phyloP scores from a whole-genome alignment of 30 jellyfish, hydroid and myxozoan species.

The Chrysaora quinquecirrha region DNA sequence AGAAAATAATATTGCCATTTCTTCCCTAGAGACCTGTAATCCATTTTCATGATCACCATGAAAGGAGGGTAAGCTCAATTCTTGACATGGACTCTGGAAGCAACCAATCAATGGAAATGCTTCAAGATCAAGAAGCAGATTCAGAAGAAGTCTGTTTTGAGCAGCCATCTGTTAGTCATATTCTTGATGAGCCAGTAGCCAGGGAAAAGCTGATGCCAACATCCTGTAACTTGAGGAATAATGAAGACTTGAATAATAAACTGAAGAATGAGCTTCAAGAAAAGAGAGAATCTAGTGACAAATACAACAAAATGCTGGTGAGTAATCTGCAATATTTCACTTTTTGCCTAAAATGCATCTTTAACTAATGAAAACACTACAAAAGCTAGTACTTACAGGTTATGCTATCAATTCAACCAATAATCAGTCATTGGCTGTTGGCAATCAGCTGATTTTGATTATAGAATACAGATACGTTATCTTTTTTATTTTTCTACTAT shows the following conservation, averaged over 20 bases:
- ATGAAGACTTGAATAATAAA: constrained; percentile 22
- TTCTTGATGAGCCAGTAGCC: not conserved
- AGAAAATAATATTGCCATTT: too few relatives aligned
- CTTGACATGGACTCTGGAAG: constrained; percentile 47
- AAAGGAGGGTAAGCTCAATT: constrained; percentile 26
- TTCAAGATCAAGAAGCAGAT: not conserved
- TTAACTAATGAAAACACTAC: too few relatives aligned
- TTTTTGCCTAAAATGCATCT: too few relatives aligned
- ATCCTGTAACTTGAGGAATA: constrained; percentile 16
- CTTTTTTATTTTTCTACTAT: too few relatives aligned
- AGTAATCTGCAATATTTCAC: too few relatives aligned
- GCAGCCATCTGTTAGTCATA: constrained; percentile 38
- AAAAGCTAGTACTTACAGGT: too few relatives aligned
- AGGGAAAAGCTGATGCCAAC: constrained; percentile 10
- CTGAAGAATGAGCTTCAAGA: constrained; percentile 26
- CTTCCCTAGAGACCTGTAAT: constrained; percentile 65
- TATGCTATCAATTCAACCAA: too few relatives aligned
- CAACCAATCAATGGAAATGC: constrained; percentile 18
- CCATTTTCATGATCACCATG: constrained; percentile 53
- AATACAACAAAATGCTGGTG: constrained; percentile 52
- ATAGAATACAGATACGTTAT: too few relatives aligned
- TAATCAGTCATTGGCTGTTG: too few relatives aligned
- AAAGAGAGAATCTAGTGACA: constrained; percentile 10
- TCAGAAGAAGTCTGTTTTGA: constrained; percentile 64
- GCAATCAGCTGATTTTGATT: too few relatives aligned